A percentile compares a stretch with the other conserved stretches of the same genome.
Evolutionary conservation across 2,888 invertebrate species (phyloP).

Genomic region (Sphaerophoria taeniata): DNA sequence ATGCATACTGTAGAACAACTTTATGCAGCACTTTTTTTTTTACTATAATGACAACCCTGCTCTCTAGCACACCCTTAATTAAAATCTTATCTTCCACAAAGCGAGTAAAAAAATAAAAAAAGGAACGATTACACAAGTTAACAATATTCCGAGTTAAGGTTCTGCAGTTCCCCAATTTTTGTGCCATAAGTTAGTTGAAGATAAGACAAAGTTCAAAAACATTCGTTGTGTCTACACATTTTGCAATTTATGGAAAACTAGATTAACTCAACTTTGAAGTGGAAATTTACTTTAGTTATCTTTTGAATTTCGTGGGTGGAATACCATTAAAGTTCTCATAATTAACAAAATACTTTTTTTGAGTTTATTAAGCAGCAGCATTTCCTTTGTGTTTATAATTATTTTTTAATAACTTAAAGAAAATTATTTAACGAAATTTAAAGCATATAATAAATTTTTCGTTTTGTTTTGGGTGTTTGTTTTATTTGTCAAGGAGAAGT

Average conservation of each 20-base stretch:
- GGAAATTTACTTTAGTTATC: slow-evolving; percentile 36
- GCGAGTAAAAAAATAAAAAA: slow-evolving; percentile 31
- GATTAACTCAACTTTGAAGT: background rate
- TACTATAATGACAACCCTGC: background rate
- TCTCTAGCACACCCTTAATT: background rate
- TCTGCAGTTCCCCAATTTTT: slow-evolving; percentile 13
- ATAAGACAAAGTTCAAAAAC: slow-evolving; percentile 62
- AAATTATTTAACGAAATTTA: too few relatives aligned
- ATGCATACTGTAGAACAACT: too few relatives aligned
- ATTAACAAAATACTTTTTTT: background rate
- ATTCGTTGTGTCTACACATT: slow-evolving; percentile 22
- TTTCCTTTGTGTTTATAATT: background rate
- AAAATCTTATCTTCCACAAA: slow-evolving; percentile 62
- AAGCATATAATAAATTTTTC: too few relatives aligned
- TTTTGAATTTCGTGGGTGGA: slow-evolving; percentile 15
- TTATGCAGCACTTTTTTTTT: too few relatives aligned
- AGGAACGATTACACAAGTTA: background rate
- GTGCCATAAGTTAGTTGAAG: slow-evolving; percentile 46
- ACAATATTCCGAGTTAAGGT: background rate
- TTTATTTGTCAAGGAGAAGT: too few relatives aligned
- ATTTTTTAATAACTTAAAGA: too few relatives aligned
- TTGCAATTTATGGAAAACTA: slow-evolving; percentile 31
- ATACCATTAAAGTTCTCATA: slow-evolving; percentile 9
- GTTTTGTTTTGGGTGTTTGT: too few relatives aligned
- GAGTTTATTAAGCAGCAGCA: background rate